A percentile compares a stretch with the other conserved stretches of the same genome.
These are phyloP conservation scores for Aldrovandia affinis DNA, from an alignment of 2,797 vertebrate species.

Conservation along the genomic window DNA sequence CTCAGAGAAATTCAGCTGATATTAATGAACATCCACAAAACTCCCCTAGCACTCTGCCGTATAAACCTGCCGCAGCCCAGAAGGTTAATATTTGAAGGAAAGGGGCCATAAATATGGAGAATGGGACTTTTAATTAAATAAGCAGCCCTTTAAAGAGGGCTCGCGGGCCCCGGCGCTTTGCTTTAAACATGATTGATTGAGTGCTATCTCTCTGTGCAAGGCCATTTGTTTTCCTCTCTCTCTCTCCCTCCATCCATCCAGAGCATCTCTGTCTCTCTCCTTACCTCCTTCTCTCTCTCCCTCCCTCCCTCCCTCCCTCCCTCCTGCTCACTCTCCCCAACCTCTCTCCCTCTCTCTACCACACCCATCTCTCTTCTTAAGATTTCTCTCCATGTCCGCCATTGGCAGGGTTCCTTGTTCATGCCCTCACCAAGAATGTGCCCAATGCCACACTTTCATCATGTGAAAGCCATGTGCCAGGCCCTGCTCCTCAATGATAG, in stretches of 20 bases:
- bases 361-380: slow-evolving; percentile 52
- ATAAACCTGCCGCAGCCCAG: slow-evolving; percentile 79
- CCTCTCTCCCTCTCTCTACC: slow-evolving; percentile 36
- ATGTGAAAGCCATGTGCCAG: background rate
- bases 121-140: slow-evolving; percentile 99
- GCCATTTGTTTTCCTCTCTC: slow-evolving; percentile 74
- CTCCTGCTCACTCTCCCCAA: too few relatives aligned
- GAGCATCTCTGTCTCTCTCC: background rate
- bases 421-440: slow-evolving; percentile 42
- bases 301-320: too few relatives aligned
- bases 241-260: slow-evolving; percentile 37
- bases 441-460: background rate
- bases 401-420: slow-evolving; percentile 67
- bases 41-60: slow-evolving; percentile 61
- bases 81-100: slow-evolving; percentile 95
- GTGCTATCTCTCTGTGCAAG: slow-evolving; percentile 73
- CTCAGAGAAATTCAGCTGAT: slow-evolving; percentile 55
- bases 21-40: slow-evolving; percentile 68
- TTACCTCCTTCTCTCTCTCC: too few relatives aligned
- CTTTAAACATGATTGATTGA: slow-evolving; percentile 99
- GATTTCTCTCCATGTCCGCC: slow-evolving; percentile 47
- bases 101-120: slow-evolving; percentile 96
- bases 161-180: slow-evolving; percentile 91
- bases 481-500: background rate
- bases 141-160: slow-evolving; percentile 97